Conservation (phyloP, 2,888 invertebrate species). For the Punctoribates punctum region DNA sequence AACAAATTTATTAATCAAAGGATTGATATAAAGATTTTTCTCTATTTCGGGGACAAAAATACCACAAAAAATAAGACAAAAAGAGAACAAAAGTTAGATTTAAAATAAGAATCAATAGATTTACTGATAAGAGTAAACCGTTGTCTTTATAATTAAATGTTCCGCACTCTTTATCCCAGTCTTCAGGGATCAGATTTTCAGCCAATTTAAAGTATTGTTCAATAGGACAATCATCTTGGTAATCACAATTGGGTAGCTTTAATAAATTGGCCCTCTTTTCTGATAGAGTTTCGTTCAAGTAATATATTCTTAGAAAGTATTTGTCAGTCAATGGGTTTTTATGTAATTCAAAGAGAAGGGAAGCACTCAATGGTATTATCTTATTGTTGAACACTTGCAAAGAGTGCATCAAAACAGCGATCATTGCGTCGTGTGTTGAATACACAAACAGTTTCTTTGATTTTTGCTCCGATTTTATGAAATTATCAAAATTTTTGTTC, state of each 20-base stretch:
- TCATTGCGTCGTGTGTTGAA: conserved; percentile 41
- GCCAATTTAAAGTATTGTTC: conserved; percentile 1
- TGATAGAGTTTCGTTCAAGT: conserved; percentile 38
- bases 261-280: conserved; percentile 25
- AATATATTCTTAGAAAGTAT: conserved; percentile 29
- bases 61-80: no score
- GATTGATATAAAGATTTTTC: no score
- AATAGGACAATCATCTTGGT: conserved; percentile 22
- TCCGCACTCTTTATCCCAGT: conserved; percentile 41
- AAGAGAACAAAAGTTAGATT: no score
- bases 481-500: background rate
- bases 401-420: conserved; percentile 33
- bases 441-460: conserved; percentile 4
- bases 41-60: no score
- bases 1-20: no score
- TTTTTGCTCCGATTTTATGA: background rate
- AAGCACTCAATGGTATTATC: conserved; percentile 30
- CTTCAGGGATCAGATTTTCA: background rate
- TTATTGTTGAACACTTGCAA: conserved; percentile 31
- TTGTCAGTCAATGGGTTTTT: background rate
- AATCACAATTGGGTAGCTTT: conserved; percentile 33
- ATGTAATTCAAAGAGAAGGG: conserved; percentile 42
- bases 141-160: background rate
- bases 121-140: no score
- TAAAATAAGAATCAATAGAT: no score